Percentiles rank a stretch among this genome's conserved stretches.
These are phyloP conservation scores for Siniperca scherzeri DNA, from an alignment of 2,797 vertebrate genomes.

Conservation along the genomic window DNA sequence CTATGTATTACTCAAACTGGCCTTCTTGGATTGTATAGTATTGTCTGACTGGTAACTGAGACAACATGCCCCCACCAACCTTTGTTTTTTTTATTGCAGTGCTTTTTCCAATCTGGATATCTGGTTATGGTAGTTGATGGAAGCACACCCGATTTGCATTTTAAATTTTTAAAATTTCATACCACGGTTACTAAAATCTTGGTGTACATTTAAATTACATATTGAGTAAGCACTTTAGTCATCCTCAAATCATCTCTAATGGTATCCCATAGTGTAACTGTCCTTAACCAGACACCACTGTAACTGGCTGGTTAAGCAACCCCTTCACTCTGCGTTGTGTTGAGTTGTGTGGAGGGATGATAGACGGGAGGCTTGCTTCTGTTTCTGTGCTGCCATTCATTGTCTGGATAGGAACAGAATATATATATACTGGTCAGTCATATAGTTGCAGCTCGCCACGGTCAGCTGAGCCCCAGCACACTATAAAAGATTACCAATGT, in stretches of 20 bases:
- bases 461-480: neutral
- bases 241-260: conserved; percentile 1
- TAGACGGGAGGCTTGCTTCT: neutral
- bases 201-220: neutral
- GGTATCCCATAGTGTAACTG: neutral
- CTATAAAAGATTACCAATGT: conserved; percentile 2
- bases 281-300: neutral
- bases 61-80: neutral
- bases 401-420: neutral
- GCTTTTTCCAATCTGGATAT: neutral
- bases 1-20: neutral
- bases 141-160: neutral
- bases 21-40: neutral
- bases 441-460: neutral
- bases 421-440: neutral
- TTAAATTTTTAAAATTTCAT: neutral
- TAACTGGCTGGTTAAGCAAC: no score
- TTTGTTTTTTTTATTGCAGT: neutral
- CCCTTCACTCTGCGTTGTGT: neutral
- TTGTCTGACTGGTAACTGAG: neutral
- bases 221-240: neutral
- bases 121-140: neutral
- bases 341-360: neutral
- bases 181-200: neutral
- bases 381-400: neutral